These are phyloP conservation scores for Caenorhabditis auriculariae DNA, from an alignment of 2,888 invertebrate species.

Conservation along the genomic window DNA sequence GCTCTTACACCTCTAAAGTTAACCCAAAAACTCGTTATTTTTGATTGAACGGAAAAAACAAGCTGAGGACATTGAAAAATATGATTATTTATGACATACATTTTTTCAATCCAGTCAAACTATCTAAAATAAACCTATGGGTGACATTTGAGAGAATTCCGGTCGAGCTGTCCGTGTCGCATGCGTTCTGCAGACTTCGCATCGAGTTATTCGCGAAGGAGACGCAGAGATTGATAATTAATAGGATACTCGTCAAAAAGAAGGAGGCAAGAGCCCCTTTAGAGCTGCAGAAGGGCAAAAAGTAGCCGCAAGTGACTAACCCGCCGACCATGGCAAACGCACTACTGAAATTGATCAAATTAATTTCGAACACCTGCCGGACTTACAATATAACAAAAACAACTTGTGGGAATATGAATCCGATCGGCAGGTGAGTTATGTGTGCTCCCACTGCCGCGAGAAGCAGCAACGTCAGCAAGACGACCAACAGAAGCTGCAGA, in stretches of 20 bases:
- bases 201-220: slow-evolving; percentile 20
- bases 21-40: no score
- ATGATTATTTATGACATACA: no score
- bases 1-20: no score
- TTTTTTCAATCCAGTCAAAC: no score
- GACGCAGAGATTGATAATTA: slow-evolving; percentile 8
- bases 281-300: slow-evolving; percentile 39
- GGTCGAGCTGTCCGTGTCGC: no score
- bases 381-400: slow-evolving; percentile 30
- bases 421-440: slow-evolving; percentile 16
- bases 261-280: slow-evolving; percentile 28
- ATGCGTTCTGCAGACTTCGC: slow-evolving; percentile 15
- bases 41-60: no score
- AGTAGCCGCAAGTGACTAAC: slow-evolving; percentile 41
- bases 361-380: neutral
- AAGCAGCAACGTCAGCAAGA: slow-evolving; percentile 13
- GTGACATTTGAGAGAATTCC: no score
- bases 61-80: no score
- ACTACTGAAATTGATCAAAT: slow-evolving; percentile 15
- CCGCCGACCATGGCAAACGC: slow-evolving; percentile 29
- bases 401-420: slow-evolving; percentile 15
- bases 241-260: slow-evolving; percentile 13
- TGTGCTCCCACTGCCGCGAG: slow-evolving; percentile 9
- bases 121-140: no score
- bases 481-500: slow-evolving; percentile 26